Evolutionary conservation across 2,797 vertebrate genomes (phyloP), one percentile per base, ranked within the genome.

Genomic region (Euthynnus affinis): DNA sequence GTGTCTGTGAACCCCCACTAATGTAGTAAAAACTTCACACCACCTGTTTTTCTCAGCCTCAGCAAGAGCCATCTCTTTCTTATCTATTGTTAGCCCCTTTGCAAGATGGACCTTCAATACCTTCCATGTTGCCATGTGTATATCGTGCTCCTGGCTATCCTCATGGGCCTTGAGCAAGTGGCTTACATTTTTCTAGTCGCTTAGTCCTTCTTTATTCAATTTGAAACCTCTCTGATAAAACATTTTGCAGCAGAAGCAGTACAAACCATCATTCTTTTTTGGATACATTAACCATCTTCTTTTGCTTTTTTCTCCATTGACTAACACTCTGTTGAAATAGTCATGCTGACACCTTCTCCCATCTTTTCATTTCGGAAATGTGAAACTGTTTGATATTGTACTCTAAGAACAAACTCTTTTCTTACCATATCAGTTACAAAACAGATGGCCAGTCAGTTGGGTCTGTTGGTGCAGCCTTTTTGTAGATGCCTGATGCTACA

Each of bases 121-220:
- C 29, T 86, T 80, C 76, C 84, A 84, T 59, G 69, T 75, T 77
- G 70, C 34, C 84, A 84, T 88, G 71, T 78, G 67, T 49, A 63
- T 49, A 60, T 23, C 46, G 17, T 78, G 46, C 3, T 65, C 68
- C 22, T 57, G 22, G 29, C 67, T 58, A 22, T 58, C 9, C 17
- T 71, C 67, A 22, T 71, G 68, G 18, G 4, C 9, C 5, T 64
- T 51, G 2, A 64, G 59, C 22, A 51, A n/a, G 42, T 71, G 27
- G 5, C 42, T 57, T 15, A 37, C 51, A 58, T 64, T 34, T 58
- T 71, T 64, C 68, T 53, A 70, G 32, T 59, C 68, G 6, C 51
- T 51, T 23, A 60, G 37, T 37, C 62, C 52, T 49, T 49, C 15
- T 1, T 22, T 71, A 10, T 6, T 61, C 1, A 51, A 0, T 29